Percentiles rank a stretch among this genome's conserved stretches.
These are phyloP conservation scores for Sus cebifrons DNA, from an alignment of 2,797 vertebrate genomes.

Conservation along the genomic window DNA sequence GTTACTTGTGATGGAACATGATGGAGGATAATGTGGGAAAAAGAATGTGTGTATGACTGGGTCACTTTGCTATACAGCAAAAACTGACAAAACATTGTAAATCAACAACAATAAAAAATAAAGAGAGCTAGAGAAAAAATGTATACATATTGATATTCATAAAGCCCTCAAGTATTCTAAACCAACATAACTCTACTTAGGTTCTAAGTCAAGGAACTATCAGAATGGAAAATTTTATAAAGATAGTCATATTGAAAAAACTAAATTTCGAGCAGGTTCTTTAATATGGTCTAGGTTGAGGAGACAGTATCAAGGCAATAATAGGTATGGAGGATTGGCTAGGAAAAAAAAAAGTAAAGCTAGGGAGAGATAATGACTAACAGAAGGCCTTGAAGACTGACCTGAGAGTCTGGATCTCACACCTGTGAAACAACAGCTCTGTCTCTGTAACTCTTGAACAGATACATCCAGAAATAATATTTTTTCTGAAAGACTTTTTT, in stretches of 20 bases:
- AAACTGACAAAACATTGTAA: no score
- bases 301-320: not conserved
- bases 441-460: not conserved
- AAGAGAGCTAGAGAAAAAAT: not conserved
- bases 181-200: not conserved
- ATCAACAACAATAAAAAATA: no score
- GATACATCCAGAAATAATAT: not conserved
- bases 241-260: not conserved
- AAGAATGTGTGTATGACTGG: no score
- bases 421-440: not conserved
- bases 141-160: not conserved
- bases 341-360: not conserved
- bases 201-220: not conserved
- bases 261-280: not conserved
- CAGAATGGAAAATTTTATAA: slow-evolving; percentile 25
- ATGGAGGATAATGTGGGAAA: no score
- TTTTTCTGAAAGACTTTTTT: not conserved
- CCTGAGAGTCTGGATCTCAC: not conserved
- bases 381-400: not conserved
- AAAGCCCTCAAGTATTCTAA: not conserved
- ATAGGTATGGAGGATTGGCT: not conserved
- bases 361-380: not conserved
- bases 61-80: no score
- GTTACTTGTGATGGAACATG: no score
- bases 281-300: not conserved